Percentiles rank a stretch among this genome's conserved stretches.
Conservation (phyloP, 2,797 vertebrate genomes). For the Gobio occitaniae region DNA sequence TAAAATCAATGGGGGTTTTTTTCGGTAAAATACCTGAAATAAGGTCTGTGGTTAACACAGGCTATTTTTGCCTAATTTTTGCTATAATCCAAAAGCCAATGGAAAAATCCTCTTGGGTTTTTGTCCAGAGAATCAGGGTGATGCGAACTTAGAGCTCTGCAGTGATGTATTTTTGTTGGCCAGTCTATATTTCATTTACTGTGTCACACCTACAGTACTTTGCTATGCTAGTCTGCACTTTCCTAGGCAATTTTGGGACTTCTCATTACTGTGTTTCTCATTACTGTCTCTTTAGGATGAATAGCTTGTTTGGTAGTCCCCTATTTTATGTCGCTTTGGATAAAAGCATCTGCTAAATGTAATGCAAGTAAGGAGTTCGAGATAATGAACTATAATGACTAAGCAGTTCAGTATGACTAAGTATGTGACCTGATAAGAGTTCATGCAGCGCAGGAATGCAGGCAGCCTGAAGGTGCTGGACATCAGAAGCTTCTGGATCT, state of each 20-base stretch:
- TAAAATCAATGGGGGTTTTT: neutral
- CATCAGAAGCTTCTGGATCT: constrained; percentile 83
- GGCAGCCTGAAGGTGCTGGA: constrained; percentile 85
- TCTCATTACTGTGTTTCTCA: neutral
- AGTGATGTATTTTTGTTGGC: no score
- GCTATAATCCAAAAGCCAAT: neutral
- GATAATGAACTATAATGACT: neutral
- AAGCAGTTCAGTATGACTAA: constrained; percentile 5
- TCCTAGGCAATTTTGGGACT: neutral
- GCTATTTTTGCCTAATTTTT: neutral
- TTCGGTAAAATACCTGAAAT: neutral
- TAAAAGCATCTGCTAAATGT: neutral
- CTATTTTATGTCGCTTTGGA: neutral
- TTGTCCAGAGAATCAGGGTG: neutral
- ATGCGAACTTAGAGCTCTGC: neutral
- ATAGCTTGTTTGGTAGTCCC: neutral
- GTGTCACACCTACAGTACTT: neutral
- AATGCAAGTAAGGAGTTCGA: neutral
- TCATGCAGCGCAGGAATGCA: constrained; percentile 84
- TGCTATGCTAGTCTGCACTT: neutral
- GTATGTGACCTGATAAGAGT: constrained; percentile 89
- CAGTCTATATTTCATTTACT: neutral
- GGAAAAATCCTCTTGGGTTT: neutral
- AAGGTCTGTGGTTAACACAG: neutral
- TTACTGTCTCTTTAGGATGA: neutral